A percentile compares a stretch with the other conserved stretches of the same genome.
Evolutionary conservation across 2,888 invertebrate genomes (phyloP).

Genomic region (Bombyx huttoni): DNA sequence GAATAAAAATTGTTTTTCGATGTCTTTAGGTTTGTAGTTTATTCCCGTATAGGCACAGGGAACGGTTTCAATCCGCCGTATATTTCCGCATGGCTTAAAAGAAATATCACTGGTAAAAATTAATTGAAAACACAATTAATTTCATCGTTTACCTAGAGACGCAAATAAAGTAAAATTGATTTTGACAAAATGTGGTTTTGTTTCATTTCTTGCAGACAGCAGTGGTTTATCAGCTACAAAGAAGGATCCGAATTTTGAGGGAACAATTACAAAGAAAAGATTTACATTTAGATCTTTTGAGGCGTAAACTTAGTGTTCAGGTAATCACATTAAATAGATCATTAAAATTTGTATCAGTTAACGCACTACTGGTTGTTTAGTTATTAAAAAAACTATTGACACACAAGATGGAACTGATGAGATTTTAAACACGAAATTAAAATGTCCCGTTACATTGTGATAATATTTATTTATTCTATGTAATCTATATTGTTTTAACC

Average conservation of each 20-base stretch:
- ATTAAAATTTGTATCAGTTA: neutral
- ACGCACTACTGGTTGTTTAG: neutral
- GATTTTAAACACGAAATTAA: no score
- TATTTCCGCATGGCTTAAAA: no score
- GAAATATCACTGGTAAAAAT: no score
- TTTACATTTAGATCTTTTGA: constrained; percentile 88
- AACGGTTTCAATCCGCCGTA: no score
- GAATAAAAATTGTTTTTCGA: no score
- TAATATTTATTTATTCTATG: no score
- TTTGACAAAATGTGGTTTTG: neutral
- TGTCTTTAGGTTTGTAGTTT: no score
- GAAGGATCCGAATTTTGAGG: constrained; percentile 85
- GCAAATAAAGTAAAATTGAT: neutral
- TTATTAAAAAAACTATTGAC: no score
- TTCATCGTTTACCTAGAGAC: neutral
- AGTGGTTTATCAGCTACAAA: constrained; percentile 90
- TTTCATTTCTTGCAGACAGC: constrained; percentile 74
- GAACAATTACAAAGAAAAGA: constrained; percentile 94
- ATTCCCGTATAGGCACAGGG: no score
- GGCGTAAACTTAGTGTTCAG: constrained; percentile 88
- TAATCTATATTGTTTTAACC: no score
- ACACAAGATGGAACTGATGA: no score
- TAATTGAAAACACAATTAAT: neutral
- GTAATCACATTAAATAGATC: constrained; percentile 43
- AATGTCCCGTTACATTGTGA: no score